phyloP scores from a whole-genome alignment of 2,113 vertebrate species.

The Antennarius striatus region DNA sequence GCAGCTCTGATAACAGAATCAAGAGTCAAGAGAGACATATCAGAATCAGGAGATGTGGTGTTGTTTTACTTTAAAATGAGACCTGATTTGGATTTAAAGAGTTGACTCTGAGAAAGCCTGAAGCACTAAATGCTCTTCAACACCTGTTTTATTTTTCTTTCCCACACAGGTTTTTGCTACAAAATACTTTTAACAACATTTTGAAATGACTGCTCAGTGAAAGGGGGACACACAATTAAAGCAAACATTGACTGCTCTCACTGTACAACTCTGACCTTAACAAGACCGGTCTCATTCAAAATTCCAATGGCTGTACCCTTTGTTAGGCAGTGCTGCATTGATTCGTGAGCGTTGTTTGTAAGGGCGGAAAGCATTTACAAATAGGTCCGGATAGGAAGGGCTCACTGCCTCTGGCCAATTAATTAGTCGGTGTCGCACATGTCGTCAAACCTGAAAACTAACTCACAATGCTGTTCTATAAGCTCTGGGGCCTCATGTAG shows the following conservation, averaged over 20 bases:
- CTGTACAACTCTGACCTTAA: conserved; percentile 37
- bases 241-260: conserved; percentile 1
- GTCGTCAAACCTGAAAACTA: conserved; percentile 36
- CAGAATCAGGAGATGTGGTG: too few relatives aligned
- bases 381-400: conserved; percentile 8
- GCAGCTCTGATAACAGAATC: conserved; percentile 16
- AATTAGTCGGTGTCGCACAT: conserved; percentile 48
- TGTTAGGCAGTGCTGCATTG: conserved; percentile 31
- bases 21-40: neutral
- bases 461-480: conserved; percentile 7
- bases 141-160: conserved; percentile 7
- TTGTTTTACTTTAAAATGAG: neutral
- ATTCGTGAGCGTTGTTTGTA: conserved; percentile 34
- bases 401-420: conserved; percentile 36
- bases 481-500: conserved; percentile 7
- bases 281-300: conserved; percentile 37
- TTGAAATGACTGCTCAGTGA: conserved; percentile 37
- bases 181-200: conserved; percentile 21
- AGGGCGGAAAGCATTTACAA: conserved; percentile 24
- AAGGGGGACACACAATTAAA: conserved; percentile 21
- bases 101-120: neutral
- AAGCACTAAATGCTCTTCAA: conserved; percentile 4
- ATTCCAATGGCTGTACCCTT: conserved; percentile 12
- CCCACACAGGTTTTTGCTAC: neutral
- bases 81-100: conserved; percentile 27